Conservation (phyloP, 2,113 vertebrate genomes). For the Xiphophorus couchianus region DNA sequence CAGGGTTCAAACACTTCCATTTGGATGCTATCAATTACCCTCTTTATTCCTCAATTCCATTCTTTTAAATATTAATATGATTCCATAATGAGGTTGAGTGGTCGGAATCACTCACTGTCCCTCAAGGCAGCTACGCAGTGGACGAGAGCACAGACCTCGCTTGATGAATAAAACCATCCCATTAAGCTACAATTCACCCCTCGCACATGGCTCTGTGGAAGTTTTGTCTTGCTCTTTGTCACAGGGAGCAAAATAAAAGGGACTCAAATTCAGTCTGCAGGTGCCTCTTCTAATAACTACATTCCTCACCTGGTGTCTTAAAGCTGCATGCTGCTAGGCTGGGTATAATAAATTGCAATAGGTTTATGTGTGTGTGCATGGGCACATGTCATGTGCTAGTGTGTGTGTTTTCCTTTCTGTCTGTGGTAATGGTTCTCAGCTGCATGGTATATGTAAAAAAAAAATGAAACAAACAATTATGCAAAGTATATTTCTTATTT, state of each 20-base stretch:
- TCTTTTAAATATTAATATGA: slow-evolving; percentile 82
- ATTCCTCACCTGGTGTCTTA: slow-evolving; percentile 66
- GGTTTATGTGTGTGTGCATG: slow-evolving; percentile 19
- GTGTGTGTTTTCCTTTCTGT: slow-evolving; percentile 9
- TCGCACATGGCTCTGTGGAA: slow-evolving; percentile 61
- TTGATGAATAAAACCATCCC: slow-evolving; percentile 81
- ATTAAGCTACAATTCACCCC: slow-evolving; percentile 72
- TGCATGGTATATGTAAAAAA: background rate
- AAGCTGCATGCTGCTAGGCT: slow-evolving; percentile 52
- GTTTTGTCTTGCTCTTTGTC: slow-evolving; percentile 70
- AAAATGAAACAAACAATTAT: slow-evolving; percentile 15
- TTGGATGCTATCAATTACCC: slow-evolving; percentile 79
- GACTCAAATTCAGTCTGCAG: slow-evolving; percentile 61
- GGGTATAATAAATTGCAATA: slow-evolving; percentile 60
- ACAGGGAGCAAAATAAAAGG: slow-evolving; percentile 59
- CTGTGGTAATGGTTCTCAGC: background rate
- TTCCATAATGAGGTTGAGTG: slow-evolving; percentile 83
- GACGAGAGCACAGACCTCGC: slow-evolving; percentile 70
- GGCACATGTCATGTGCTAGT: background rate
- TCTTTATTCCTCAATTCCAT: slow-evolving; percentile 81
- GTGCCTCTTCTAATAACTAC: slow-evolving; percentile 72
- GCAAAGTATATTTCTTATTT: slow-evolving; percentile 8
- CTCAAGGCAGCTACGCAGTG: slow-evolving; percentile 75
- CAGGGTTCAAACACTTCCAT: slow-evolving; percentile 75
- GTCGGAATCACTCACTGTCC: slow-evolving; percentile 82